phyloP scores from a whole-genome alignment of 2,888 invertebrate species.

The Metellina segmentata region DNA sequence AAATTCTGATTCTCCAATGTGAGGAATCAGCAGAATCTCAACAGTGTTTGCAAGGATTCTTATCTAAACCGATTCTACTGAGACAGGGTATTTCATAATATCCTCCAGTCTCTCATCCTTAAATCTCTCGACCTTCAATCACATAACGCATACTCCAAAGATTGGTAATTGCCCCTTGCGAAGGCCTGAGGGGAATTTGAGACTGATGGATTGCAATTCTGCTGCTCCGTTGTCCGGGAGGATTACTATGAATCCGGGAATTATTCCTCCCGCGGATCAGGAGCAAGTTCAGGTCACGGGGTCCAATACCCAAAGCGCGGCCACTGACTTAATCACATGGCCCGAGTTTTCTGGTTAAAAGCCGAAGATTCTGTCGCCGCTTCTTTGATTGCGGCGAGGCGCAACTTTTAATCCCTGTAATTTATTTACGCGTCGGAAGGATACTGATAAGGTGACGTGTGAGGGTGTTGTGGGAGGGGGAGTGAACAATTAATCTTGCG shows the following conservation, averaged over 20 bases:
- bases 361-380: background rate
- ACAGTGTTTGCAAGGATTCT: too few relatives aligned
- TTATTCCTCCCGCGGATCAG: background rate
- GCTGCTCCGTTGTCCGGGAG: background rate
- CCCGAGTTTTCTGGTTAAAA: constrained; percentile 3
- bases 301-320: background rate
- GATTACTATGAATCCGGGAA: constrained; percentile 5
- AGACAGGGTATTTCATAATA: background rate
- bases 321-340: background rate
- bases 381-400: background rate
- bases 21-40: too few relatives aligned
- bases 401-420: background rate
- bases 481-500: too few relatives aligned
- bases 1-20: too few relatives aligned
- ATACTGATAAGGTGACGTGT: background rate
- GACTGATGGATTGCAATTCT: constrained; percentile 37
- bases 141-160: background rate
- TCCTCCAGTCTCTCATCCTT: background rate
- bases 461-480: background rate
- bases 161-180: background rate
- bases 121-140: background rate
- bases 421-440: background rate
- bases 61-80: too few relatives aligned
- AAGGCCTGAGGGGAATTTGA: constrained; percentile 12
- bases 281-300: background rate